Base-by-base conservation (phyloP, 2,888 invertebrate species). In the Plebejus argus region DNA sequence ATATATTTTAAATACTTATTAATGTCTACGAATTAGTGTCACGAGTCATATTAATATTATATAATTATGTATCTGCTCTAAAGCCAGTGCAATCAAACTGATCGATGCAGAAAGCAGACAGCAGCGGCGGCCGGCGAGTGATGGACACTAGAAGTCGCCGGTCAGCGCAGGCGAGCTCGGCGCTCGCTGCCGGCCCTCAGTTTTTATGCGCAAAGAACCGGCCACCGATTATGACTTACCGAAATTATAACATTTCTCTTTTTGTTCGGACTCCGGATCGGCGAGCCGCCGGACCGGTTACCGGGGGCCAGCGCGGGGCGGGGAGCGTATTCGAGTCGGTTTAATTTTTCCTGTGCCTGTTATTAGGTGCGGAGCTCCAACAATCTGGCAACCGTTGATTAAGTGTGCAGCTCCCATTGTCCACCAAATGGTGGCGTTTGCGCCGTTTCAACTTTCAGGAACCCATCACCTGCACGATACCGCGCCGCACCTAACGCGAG, bases 171-270 rank as follows among this genome's bases (percentile, higher is more conserved):
- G 35, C 10, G 7, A 61, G 66, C 76, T 66, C 28, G 28, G 33
- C 23, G 10, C 23, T 39, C 49, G 45, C 58, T 39, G 53, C 76
- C 72, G 70, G 79, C 20, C 77, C 45, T 74, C 76, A 70, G 76
- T 82, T 82, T 82, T 82, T 82, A 80, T 78, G 53, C 76, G 61
- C 39, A 49, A 56, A 58, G 74, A 77, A 76, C 78, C 79, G 76
- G 78, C 81, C 81, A 76, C 79, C 78, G 80, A 77, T 79, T 80
- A 81, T 79, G 79, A 80, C 78, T 80, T 80, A 80, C 81, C 80
- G 78, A 81, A 74, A 81, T 81, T 79, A 81, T 79, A 61, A 77
- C 80, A 78, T 78, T 76, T 80, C 70, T 78, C 77, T 78, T 77
- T 78, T 77, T 77, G 71, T 77, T 77, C 76, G 23, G 35, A 56